phyloP scores from a whole-genome alignment of 2,797 vertebrate species.

The Leptoclinus maculatus region DNA sequence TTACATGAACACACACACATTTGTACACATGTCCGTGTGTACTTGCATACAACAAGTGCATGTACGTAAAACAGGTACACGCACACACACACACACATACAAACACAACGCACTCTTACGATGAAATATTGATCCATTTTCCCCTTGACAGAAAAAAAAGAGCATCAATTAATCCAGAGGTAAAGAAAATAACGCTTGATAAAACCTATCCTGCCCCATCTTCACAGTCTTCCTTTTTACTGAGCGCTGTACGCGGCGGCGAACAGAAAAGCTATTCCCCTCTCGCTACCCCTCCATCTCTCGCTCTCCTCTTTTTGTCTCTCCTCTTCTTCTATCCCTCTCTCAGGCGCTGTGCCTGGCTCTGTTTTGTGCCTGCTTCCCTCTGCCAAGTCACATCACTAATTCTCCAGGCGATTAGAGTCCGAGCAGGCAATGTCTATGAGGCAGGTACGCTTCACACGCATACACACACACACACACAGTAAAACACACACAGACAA shows the following conservation, averaged over 20 bases:
- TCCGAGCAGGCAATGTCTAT: slow-evolving; percentile 72
- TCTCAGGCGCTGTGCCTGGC: slow-evolving; percentile 78
- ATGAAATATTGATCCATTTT: slow-evolving; percentile 76
- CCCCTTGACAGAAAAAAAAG: slow-evolving; percentile 50
- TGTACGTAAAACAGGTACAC: slow-evolving; percentile 38
- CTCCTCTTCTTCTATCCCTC: slow-evolving; percentile 75
- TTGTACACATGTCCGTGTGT: slow-evolving; percentile 37
- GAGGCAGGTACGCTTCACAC: slow-evolving; percentile 73
- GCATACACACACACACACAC: slow-evolving; percentile 37
- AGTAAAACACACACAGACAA: slow-evolving; percentile 62
- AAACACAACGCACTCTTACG: slow-evolving; percentile 49
- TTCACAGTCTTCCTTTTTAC: slow-evolving; percentile 64
- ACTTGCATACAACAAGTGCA: slow-evolving; percentile 70
- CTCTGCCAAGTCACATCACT: slow-evolving; percentile 82
- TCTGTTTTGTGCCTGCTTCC: slow-evolving; percentile 74
- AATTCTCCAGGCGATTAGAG: slow-evolving; percentile 81
- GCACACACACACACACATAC: neutral
- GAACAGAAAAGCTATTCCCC: slow-evolving; percentile 69
- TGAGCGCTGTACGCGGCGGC: slow-evolving; percentile 58
- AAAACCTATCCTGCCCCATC: slow-evolving; percentile 73
- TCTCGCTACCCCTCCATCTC: slow-evolving; percentile 71
- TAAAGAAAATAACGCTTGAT: slow-evolving; percentile 60
- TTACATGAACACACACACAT: slow-evolving; percentile 38
- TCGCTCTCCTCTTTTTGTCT: slow-evolving; percentile 74
- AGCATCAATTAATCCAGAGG: slow-evolving; percentile 72